A percentile compares a stretch with the other conserved stretches of the same genome.
Conservation (phyloP, 2,797 vertebrate species). For the Toxotes lorentzi region DNA sequence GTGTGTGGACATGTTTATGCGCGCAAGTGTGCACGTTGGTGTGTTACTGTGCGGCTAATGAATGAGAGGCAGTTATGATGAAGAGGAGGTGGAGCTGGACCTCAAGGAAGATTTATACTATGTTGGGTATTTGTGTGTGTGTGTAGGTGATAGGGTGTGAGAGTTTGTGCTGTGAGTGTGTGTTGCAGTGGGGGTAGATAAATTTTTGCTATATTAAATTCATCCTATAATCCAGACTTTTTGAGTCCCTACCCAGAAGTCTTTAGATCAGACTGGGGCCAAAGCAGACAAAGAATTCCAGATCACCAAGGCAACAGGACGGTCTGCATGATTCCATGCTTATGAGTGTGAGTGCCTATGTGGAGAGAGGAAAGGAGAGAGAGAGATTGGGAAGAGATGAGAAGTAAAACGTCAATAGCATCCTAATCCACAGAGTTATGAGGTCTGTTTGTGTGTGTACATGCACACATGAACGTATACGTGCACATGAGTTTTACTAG, state of each 20-base stretch:
- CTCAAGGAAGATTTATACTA: constrained; percentile 84
- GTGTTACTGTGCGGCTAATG: constrained; percentile 62
- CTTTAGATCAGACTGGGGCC: constrained; percentile 55
- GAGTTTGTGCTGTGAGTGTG: constrained; percentile 26
- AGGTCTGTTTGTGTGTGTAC: constrained; percentile 6
- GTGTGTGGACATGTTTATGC: constrained; percentile 23
- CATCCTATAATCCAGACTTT: constrained; percentile 76
- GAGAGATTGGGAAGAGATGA: constrained; percentile 34
- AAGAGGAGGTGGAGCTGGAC: constrained; percentile 82
- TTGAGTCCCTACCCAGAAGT: constrained; percentile 63
- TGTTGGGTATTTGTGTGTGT: constrained; percentile 32
- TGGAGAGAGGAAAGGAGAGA: neutral
- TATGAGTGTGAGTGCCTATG: constrained; percentile 12
- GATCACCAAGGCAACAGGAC: constrained; percentile 48
- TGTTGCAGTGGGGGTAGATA: constrained; percentile 74
- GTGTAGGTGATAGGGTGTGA: constrained; percentile 14
- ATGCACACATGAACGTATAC: neutral
- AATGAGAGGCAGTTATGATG: constrained; percentile 84
- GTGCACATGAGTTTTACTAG: neutral
- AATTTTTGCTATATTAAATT: constrained; percentile 82
- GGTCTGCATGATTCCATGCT: constrained; percentile 37
- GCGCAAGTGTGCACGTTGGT: constrained; percentile 41
- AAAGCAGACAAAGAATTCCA: constrained; percentile 72
- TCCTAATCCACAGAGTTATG: constrained; percentile 20
- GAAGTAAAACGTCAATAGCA: constrained; percentile 33